phyloP scores from a whole-genome alignment of 2,797 vertebrate species.

The Lacerta agilis region DNA sequence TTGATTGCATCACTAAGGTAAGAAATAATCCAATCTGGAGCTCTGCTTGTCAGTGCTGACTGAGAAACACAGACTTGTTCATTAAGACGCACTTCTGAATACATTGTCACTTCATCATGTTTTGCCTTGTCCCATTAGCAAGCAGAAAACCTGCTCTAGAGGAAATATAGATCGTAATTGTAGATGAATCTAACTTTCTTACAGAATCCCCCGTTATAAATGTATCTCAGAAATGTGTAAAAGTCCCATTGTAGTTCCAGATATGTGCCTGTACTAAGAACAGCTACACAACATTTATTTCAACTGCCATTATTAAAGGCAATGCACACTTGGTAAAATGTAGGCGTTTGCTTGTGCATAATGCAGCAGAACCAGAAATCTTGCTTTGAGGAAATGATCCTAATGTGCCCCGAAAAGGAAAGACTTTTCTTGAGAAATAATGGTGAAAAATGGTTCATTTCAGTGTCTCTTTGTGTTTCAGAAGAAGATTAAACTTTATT shows the following conservation, averaged over 20 bases:
- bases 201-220: constrained; percentile 57
- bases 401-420: constrained; percentile 78
- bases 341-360: constrained; percentile 53
- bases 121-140: constrained; percentile 73
- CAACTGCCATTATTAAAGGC: constrained; percentile 61
- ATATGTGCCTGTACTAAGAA: constrained; percentile 26
- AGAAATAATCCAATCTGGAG: constrained; percentile 61
- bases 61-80: constrained; percentile 62
- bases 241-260: constrained; percentile 51
- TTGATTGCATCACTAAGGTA: constrained; percentile 52
- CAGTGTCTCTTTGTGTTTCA: constrained; percentile 68
- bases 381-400: constrained; percentile 83
- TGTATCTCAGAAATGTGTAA: constrained; percentile 49
- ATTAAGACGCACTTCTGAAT: constrained; percentile 70
- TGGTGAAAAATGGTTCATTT: constrained; percentile 81
- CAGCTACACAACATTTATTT: constrained; percentile 52
- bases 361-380: constrained; percentile 63
- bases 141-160: constrained; percentile 58
- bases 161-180: constrained; percentile 59
- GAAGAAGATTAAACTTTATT: constrained; percentile 67
- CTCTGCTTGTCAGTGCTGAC: constrained; percentile 65
- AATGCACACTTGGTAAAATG: constrained; percentile 65
- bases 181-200: constrained; percentile 60
- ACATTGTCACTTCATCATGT: constrained; percentile 62
- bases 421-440: constrained; percentile 79